phyloP scores from a whole-genome alignment of 2,113 vertebrate genomes.

The Solea solea region DNA sequence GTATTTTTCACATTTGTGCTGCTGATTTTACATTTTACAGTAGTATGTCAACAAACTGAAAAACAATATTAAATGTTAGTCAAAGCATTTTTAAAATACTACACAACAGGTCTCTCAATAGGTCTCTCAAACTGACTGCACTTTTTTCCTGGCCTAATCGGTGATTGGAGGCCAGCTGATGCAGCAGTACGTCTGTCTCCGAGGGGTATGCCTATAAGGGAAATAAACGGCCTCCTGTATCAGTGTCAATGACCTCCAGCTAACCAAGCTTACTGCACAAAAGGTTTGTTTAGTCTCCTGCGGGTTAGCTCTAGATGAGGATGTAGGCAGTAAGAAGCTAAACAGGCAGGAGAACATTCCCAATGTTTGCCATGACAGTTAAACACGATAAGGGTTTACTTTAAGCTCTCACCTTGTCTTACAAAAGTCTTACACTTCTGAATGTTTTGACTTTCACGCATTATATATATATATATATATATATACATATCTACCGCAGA shows the following conservation, averaged over 20 bases:
- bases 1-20: too few species aligned
- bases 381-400: not conserved
- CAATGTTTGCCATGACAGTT: constrained; percentile 20
- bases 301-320: constrained; percentile 16
- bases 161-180: not conserved
- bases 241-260: constrained; percentile 40
- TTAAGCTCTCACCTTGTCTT: not conserved
- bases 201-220: not conserved
- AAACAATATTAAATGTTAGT: too few species aligned
- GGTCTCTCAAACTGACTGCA: too few species aligned
- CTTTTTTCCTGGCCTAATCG: too few species aligned
- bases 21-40: too few species aligned
- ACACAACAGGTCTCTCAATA: too few species aligned
- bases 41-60: too few species aligned
- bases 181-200: constrained; percentile 9
- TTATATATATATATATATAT: too few species aligned
- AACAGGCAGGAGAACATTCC: constrained; percentile 48
- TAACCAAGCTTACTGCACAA: not conserved
- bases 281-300: constrained; percentile 30
- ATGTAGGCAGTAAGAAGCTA: constrained; percentile 24
- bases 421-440: not conserved
- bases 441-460: too few species aligned
- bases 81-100: too few species aligned
- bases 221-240: constrained; percentile 17
- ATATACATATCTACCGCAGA: not conserved